These are phyloP conservation scores for Xenus cinereus DNA, from an alignment of 2,113 vertebrate species.

Conservation along the genomic window DNA sequence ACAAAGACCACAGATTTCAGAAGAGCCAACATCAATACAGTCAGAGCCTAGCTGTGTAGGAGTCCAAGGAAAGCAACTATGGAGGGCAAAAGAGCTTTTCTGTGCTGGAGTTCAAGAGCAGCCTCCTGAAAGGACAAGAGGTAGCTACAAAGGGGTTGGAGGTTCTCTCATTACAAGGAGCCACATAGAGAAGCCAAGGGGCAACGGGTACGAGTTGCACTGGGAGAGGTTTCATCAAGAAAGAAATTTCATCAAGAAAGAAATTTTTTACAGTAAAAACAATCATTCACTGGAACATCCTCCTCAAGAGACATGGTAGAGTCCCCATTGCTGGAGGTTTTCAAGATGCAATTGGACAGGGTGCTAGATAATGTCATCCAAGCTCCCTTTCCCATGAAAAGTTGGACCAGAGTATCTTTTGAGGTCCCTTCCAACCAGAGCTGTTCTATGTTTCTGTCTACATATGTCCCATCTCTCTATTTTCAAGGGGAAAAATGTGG, in stretches of 20 bases:
- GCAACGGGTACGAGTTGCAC: background rate
- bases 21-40: background rate
- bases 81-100: background rate
- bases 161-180: background rate
- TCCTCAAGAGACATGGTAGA: fast-evolving
- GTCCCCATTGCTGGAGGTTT: background rate
- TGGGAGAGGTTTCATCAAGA: background rate
- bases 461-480: background rate
- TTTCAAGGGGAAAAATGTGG: background rate
- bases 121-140: background rate
- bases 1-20: background rate
- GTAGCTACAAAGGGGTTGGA: background rate
- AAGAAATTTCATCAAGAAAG: background rate
- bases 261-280: background rate
- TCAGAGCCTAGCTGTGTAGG: background rate
- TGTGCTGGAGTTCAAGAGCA: background rate
- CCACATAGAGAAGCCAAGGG: background rate
- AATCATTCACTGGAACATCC: background rate
- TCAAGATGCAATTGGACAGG: background rate
- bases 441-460: background rate
- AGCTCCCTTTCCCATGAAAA: background rate
- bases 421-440: background rate
- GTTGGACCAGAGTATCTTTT: background rate
- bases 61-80: background rate
- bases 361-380: background rate